phyloP scores from a whole-genome alignment of 2,797 vertebrate genomes.

The Tokudaia muenninki region DNA sequence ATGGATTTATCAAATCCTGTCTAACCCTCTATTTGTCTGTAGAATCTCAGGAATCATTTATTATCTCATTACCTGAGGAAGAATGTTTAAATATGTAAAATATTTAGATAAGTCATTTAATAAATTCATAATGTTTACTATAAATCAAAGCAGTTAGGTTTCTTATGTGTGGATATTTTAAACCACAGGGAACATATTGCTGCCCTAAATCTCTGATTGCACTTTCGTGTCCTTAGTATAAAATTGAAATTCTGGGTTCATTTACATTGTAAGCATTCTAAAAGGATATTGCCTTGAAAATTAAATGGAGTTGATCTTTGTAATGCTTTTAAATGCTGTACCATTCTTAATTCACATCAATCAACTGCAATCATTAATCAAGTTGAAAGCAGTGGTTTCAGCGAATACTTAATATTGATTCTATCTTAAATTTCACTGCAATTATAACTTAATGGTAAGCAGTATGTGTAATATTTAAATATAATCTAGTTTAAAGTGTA shows the following conservation, averaged over 20 bases:
- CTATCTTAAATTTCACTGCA: constrained; percentile 81
- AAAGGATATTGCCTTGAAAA: constrained; percentile 64
- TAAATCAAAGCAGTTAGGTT: neutral
- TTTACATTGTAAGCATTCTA: constrained; percentile 51
- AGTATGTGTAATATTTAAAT: constrained; percentile 77
- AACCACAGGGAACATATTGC: neutral
- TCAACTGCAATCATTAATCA: constrained; percentile 77
- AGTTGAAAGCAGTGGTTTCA: constrained; percentile 63
- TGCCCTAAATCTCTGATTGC: neutral
- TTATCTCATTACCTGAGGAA: neutral
- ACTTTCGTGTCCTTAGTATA: neutral
- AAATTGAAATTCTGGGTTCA: neutral
- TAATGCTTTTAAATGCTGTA: constrained; percentile 77
- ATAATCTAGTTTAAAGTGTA: constrained; percentile 76
- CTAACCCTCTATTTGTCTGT: neutral
- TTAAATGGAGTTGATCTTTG: constrained; percentile 71
- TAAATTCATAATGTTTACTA: constrained; percentile 23
- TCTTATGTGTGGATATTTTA: constrained; percentile 48
- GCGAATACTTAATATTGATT: constrained; percentile 68
- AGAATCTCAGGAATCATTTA: neutral
- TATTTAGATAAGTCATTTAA: neutral
- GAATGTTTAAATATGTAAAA: neutral
- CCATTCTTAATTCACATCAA: constrained; percentile 81
- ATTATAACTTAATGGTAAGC: constrained; percentile 78
- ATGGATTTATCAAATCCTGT: neutral